These are phyloP conservation scores for Eretmochelys imbricata DNA, from an alignment of 2,113 vertebrate species.

Conservation along the genomic window DNA sequence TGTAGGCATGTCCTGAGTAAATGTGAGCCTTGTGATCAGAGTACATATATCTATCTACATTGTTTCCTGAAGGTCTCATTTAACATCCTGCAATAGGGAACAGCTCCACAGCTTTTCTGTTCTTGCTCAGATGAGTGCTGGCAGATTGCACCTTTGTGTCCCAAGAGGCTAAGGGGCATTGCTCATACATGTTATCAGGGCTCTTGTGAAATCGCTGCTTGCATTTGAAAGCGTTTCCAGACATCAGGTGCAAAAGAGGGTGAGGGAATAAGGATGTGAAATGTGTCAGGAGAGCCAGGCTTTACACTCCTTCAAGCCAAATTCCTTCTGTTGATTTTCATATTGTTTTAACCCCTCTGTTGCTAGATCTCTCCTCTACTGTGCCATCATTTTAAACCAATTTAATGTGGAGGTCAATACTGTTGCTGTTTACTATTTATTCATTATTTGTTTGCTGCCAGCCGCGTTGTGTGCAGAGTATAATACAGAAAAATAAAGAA, in stretches of 20 bases:
- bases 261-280: neutral
- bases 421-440: neutral
- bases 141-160: neutral
- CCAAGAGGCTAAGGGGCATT: neutral
- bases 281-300: neutral
- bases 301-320: neutral
- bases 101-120: neutral
- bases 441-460: neutral
- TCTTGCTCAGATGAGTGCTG: neutral
- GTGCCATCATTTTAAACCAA: neutral
- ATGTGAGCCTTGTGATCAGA: neutral
- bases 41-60: rapidly evolving
- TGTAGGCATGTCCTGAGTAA: neutral
- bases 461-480: neutral
- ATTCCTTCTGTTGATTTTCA: neutral
- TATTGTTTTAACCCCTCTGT: neutral
- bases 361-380: neutral
- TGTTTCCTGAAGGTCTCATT: neutral
- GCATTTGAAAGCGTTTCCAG: neutral
- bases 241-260: neutral
- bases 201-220: neutral
- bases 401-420: neutral
- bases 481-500: neutral
- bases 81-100: rapidly evolving
- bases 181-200: rapidly evolving